Percentiles rank a stretch among this genome's conserved stretches.
Conservation (phyloP, 2,113 vertebrate species). For the Carollia perspicillata region DNA sequence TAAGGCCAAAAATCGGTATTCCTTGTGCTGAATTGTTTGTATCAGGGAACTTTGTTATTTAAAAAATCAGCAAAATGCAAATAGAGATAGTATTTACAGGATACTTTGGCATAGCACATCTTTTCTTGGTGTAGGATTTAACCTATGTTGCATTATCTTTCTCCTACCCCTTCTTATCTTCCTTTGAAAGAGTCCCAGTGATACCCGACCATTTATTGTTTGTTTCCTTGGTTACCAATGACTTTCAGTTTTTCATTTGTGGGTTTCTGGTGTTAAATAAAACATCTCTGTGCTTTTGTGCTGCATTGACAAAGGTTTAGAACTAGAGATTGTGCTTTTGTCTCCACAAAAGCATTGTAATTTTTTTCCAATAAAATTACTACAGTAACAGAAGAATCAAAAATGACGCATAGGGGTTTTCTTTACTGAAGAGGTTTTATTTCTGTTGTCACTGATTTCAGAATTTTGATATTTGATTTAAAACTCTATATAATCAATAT, state of each 20-base stretch:
- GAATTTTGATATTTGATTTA: conserved; percentile 45
- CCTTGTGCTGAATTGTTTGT: background rate
- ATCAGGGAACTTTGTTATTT: background rate
- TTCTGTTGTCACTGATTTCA: conserved; percentile 49
- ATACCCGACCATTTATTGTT: conserved; percentile 48
- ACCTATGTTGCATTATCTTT: conserved; percentile 10
- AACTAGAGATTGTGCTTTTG: conserved; percentile 60
- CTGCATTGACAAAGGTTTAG: conserved; percentile 66
- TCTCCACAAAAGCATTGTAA: conserved; percentile 46
- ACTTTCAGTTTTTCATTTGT: conserved; percentile 76
- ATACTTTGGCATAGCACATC: background rate
- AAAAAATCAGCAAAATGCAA: conserved; percentile 7
- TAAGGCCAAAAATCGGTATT: background rate
- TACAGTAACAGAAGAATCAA: conserved; percentile 40
- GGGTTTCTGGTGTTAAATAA: conserved; percentile 73
- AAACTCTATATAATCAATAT: conserved; percentile 38
- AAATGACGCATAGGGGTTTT: conserved; percentile 14
- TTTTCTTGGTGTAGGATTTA: conserved; percentile 38
- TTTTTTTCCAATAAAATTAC: conserved; percentile 64
- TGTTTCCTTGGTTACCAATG: conserved; percentile 82
- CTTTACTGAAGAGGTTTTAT: conserved; percentile 1
- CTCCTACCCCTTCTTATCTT: conserved; percentile 47
- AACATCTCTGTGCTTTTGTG: conserved; percentile 65
- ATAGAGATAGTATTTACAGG: background rate
- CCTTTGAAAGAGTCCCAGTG: conserved; percentile 64